A percentile compares a stretch with the other conserved stretches of the same genome.
Evolutionary conservation across 2,888 invertebrate species (phyloP).

Genomic region (Orthosia gothica): DNA sequence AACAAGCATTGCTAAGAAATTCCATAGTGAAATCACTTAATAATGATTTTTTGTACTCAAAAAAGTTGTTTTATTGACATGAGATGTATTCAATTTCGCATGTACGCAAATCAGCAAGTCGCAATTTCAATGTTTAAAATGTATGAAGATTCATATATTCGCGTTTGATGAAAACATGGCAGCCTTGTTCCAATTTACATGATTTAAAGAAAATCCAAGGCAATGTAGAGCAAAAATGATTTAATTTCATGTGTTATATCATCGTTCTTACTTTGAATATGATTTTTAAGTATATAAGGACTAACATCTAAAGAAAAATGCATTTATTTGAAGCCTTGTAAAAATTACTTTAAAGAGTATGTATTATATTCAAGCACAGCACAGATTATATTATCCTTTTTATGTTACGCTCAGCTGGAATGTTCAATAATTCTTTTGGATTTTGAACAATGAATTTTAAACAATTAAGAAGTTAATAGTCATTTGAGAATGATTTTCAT

Average conservation of each 20-base stretch:
- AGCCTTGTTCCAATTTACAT: constrained; percentile 10
- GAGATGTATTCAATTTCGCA: constrained; percentile 10
- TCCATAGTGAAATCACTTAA: not conserved
- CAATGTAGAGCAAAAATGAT: not conserved
- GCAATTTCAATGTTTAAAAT: constrained; percentile 1
- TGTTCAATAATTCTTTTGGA: not conserved
- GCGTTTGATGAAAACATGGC: constrained; percentile 3
- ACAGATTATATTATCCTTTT: not conserved
- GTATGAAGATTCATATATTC: constrained; percentile 16
- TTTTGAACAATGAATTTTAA: not conserved
- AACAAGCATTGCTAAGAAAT: no score
- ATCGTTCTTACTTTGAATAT: constrained; percentile 2
- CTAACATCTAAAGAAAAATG: not conserved
- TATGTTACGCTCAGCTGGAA: not conserved
- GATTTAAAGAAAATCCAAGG: not conserved
- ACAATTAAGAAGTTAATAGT: not conserved
- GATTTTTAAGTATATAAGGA: not conserved
- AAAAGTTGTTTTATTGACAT: not conserved
- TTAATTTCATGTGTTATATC: not conserved
- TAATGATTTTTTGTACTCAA: not conserved
- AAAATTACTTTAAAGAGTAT: not conserved
- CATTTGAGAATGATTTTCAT: not conserved
- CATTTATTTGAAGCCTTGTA: not conserved
- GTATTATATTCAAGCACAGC: not conserved
- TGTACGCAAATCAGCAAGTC: constrained; percentile 10